Evolutionary conservation across 37 sponge, comb jelly and placozoan genomes (phyloP).

Genomic region (Geodia barretti): DNA sequence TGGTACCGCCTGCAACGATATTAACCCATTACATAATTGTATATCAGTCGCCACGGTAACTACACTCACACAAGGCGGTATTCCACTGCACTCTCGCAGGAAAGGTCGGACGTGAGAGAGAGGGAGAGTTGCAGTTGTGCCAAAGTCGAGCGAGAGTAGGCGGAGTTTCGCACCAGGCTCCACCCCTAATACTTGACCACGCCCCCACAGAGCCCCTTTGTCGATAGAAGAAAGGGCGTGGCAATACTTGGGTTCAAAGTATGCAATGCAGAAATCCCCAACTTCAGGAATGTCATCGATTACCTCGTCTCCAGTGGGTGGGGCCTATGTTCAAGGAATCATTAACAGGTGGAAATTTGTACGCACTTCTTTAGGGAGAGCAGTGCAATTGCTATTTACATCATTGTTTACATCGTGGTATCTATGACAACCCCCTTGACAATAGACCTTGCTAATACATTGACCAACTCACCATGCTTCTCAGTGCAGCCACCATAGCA

Average conservation of each 20-base stretch:
- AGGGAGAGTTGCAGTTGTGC: slow-evolving; percentile 22
- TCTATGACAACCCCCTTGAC: background rate
- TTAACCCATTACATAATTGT: too few species aligned
- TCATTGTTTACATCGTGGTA: background rate
- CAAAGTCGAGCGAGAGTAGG: slow-evolving; percentile 50
- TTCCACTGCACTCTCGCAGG: slow-evolving; percentile 34
- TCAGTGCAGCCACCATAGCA: slow-evolving; percentile 9
- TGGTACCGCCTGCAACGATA: slow-evolving; percentile 52
- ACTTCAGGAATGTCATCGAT: background rate
- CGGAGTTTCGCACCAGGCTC: background rate
- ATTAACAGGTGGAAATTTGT: background rate
- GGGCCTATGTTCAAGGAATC: too few species aligned
- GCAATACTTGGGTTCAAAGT: background rate
- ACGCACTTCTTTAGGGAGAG: background rate
- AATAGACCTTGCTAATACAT: background rate
- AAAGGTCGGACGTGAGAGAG: slow-evolving; percentile 1
- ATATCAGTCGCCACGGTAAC: too few species aligned
- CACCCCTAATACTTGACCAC: slow-evolving; percentile 20
- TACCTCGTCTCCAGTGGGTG: background rate
- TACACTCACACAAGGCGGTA: slow-evolving; percentile 53
- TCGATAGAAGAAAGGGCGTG: background rate
- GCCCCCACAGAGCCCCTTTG: slow-evolving; percentile 15
- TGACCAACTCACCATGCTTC: slow-evolving; percentile 18
- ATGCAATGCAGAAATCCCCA: slow-evolving; percentile 11
- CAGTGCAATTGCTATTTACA: background rate